Conservation (phyloP, 1,140 invertebrate species). For the Drosophila nannoptera region DNA sequence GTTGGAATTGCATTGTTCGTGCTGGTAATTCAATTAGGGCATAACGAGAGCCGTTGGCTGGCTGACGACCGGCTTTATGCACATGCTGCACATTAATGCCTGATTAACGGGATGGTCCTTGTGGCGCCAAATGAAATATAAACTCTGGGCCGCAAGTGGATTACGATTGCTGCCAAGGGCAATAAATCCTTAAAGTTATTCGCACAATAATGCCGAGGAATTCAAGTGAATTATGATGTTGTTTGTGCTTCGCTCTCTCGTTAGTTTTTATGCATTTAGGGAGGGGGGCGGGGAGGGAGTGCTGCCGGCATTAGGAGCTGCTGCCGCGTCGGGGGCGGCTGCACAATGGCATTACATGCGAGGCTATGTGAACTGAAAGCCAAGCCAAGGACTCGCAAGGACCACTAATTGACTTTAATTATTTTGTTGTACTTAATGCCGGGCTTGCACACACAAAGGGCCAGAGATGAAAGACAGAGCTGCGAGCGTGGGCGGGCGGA, state of each 20-base stretch:
- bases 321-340: conserved; percentile 39
- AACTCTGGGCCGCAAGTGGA: not conserved
- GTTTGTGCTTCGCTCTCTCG: conserved; percentile 8
- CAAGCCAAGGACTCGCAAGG: conserved; percentile 38
- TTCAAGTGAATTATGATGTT: conserved; percentile 45
- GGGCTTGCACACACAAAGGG: conserved; percentile 54
- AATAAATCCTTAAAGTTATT: conserved; percentile 5
- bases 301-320: conserved; percentile 19
- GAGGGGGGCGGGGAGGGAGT: not conserved
- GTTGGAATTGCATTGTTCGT: conserved; percentile 21
- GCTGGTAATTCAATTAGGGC: conserved; percentile 29
- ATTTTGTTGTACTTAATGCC: conserved; percentile 76
- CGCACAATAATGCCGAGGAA: not conserved
- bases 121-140: conserved; percentile 8
- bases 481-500: conserved; percentile 29
- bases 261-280: no score
- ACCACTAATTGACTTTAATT: conserved; percentile 77
- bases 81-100: conserved; percentile 6
- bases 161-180: conserved; percentile 7
- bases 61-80: conserved; percentile 6
- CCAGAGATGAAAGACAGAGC: not conserved
- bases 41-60: conserved; percentile 17
- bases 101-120: conserved; percentile 23
- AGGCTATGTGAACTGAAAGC: conserved; percentile 50
- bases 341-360: conserved; percentile 54